Percentiles rank a stretch among this genome's conserved stretches.
Conservation (phyloP, 1,140 invertebrate genomes). For the Littorina saxatilis region DNA sequence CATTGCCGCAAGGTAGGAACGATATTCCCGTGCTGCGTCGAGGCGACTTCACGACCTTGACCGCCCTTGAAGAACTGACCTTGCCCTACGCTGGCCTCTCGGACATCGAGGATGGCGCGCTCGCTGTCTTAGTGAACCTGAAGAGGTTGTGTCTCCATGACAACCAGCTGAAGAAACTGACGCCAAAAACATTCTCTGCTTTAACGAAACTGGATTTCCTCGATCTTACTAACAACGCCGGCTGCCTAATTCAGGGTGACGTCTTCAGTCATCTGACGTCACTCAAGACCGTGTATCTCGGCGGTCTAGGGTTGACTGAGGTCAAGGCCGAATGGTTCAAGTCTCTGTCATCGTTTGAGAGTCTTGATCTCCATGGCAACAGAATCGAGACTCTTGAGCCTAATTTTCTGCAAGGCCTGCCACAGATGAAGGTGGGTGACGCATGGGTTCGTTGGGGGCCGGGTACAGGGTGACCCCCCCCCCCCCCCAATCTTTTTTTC, state of each 20-base stretch:
- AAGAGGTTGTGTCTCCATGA: slow-evolving; percentile 9
- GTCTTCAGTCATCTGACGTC: slow-evolving; percentile 4
- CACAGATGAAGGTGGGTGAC: neutral
- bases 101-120: neutral
- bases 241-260: slow-evolving; percentile 13
- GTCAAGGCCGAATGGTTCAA: neutral
- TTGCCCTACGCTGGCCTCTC: neutral
- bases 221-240: slow-evolving; percentile 2
- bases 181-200: neutral
- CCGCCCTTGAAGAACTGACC: slow-evolving; percentile 12
- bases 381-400: neutral
- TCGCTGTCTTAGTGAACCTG: neutral
- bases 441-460: too few relatives aligned
- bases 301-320: neutral
- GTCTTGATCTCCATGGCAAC: slow-evolving; percentile 12
- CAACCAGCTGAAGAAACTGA: neutral
- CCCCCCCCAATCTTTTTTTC: too few relatives aligned
- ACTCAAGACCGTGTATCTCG: neutral
- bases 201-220: neutral
- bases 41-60: neutral
- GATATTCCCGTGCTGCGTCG: neutral
- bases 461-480: too few relatives aligned
- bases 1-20: neutral
- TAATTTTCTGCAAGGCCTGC: neutral
- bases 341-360: neutral